Percentiles rank a stretch among this genome's conserved stretches.
phyloP scores from a whole-genome alignment of 2,113 vertebrate species.

The Shinisaurus crocodilurus region DNA sequence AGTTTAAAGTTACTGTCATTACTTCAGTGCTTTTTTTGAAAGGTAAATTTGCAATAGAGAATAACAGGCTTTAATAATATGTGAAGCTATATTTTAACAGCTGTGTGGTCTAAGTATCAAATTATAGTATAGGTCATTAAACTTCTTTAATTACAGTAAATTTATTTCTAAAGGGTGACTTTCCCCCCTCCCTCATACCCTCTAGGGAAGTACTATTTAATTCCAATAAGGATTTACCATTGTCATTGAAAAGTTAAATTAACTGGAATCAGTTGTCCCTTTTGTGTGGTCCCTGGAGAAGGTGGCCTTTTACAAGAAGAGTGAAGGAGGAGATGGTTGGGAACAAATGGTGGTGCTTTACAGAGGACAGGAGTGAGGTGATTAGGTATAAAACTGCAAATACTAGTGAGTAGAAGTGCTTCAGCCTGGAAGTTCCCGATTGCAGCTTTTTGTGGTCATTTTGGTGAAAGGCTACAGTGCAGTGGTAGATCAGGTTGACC shows the following conservation, averaged over 20 bases:
- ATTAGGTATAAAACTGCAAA: neutral
- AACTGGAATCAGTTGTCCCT: constrained; percentile 17
- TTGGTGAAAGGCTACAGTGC: neutral
- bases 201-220: constrained; percentile 36
- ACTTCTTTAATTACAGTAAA: constrained; percentile 34
- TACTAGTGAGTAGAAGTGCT: neutral
- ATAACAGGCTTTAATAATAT: constrained; percentile 44
- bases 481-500: neutral
- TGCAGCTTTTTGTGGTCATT: neutral
- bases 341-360: constrained; percentile 4
- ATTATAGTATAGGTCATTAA: constrained; percentile 47
- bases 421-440: neutral
- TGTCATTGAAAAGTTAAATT: constrained; percentile 18
- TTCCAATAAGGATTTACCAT: constrained; percentile 45
- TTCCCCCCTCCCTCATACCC: neutral
- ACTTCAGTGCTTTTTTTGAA: neutral
- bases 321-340: neutral
- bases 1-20: neutral
- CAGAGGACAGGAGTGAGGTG: neutral
- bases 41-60: constrained; percentile 25
- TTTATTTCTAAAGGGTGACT: constrained; percentile 46
- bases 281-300: constrained; percentile 26
- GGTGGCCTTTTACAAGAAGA: neutral
- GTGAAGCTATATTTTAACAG: constrained; percentile 53
- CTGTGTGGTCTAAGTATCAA: constrained; percentile 39